A percentile compares a stretch with the other conserved stretches of the same genome.
Evolutionary conservation across 2,888 invertebrate genomes (phyloP).

Genomic region (Protophormia terraenovae): DNA sequence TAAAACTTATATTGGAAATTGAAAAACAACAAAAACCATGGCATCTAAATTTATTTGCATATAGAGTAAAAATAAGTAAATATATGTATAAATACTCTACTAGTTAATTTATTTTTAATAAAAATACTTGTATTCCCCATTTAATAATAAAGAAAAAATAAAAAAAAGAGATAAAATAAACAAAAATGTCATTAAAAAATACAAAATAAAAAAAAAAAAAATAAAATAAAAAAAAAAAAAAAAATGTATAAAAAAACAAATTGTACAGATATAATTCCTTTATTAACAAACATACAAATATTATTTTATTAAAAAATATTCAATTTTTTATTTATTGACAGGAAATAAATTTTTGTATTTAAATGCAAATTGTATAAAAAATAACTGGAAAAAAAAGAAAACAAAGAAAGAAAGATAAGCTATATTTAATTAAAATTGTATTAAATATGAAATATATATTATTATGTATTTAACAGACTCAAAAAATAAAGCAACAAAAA

Average conservation of each 20-base stretch:
- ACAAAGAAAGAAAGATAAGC: neutral
- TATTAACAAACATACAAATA: neutral
- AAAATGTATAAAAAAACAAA: neutral
- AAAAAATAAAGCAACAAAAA: neutral
- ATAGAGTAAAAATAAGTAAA: neutral
- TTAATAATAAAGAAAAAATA: neutral
- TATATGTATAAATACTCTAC: neutral
- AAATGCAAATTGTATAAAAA: constrained; percentile 38
- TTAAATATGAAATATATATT: neutral
- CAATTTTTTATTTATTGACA: constrained; percentile 15
- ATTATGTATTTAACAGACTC: neutral
- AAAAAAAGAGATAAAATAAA: neutral
- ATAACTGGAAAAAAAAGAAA: neutral
- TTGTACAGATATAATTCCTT: constrained; percentile 7
- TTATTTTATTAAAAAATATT: neutral
- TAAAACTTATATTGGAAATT: neutral
- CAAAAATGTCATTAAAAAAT: neutral
- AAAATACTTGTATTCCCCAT: neutral
- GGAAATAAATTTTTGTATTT: constrained; percentile 28
- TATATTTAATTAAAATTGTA: constrained; percentile 11
- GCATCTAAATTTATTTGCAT: neutral
- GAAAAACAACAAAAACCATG: neutral
- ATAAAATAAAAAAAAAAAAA: neutral
- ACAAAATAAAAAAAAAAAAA: neutral
- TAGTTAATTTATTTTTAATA: neutral